These are phyloP conservation scores for Agrochola lota DNA, from an alignment of 2,888 invertebrate genomes.

Conservation along the genomic window DNA sequence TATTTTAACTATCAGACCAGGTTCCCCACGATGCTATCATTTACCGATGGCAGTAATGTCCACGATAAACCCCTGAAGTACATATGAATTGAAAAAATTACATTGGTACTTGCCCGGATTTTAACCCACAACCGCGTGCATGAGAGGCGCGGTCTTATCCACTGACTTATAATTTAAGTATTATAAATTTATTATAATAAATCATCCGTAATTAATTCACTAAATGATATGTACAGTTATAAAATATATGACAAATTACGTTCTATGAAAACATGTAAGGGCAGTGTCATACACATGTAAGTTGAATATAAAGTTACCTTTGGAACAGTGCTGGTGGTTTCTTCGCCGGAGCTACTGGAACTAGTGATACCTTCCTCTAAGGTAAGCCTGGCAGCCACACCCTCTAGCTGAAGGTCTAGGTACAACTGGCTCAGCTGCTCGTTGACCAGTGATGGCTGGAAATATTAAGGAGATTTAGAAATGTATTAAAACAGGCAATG, in stretches of 20 bases:
- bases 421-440: constrained; percentile 94
- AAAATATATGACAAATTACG: not conserved
- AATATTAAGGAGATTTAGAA: not conserved
- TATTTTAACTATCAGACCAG: not conserved
- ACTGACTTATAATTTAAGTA: no score
- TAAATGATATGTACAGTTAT: not conserved
- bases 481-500: not conserved
- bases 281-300: not conserved
- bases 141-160: no score
- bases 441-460: constrained; percentile 92
- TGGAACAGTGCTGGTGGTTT: constrained; percentile 59
- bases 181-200: no score
- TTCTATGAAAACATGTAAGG: not conserved
- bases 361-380: constrained; percentile 92
- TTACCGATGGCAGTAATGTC: not conserved
- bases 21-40: not conserved
- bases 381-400: constrained; percentile 90
- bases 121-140: no score
- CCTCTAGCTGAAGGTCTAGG: constrained; percentile 92
- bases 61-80: not conserved
- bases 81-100: no score
- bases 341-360: constrained; percentile 88
- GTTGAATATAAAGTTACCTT: constrained; percentile 57
- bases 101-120: no score
- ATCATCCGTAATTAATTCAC: not conserved